A percentile compares a stretch with the other conserved stretches of the same genome.
Conservation (phyloP, 2,888 invertebrate species). For the Macrophya alboannulata region DNA sequence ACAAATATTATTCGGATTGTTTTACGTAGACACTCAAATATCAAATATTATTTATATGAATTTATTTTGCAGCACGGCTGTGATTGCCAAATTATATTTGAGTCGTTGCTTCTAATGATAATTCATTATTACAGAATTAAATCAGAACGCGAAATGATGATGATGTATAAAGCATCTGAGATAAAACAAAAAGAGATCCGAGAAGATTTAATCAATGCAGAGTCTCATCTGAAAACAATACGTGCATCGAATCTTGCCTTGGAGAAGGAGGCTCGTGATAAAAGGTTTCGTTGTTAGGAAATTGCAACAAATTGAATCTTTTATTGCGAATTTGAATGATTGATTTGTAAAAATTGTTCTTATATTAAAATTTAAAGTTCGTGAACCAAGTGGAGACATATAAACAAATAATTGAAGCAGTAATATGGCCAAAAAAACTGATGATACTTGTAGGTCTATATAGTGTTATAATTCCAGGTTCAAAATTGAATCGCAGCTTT, state of each 20-base stretch:
- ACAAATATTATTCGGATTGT: no score
- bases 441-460: background rate
- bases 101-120: background rate
- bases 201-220: slow-evolving; percentile 55
- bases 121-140: slow-evolving; percentile 26
- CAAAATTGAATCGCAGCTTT: slow-evolving; percentile 65
- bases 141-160: slow-evolving; percentile 57
- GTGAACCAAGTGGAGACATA: background rate
- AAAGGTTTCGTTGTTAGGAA: slow-evolving; percentile 60
- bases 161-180: slow-evolving; percentile 46
- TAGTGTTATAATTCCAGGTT: slow-evolving; percentile 58
- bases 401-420: background rate
- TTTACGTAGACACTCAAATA: background rate
- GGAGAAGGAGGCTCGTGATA: slow-evolving; percentile 61
- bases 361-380: background rate
- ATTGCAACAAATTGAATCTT: background rate
- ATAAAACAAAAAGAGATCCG: slow-evolving; percentile 58
- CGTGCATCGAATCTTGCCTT: slow-evolving; percentile 48
- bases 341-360: background rate
- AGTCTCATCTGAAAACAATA: slow-evolving; percentile 43
- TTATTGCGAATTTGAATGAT: background rate
- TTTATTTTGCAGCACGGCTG: no score
- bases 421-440: background rate
- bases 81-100: background rate
- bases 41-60: background rate